Evolutionary conservation across 2,888 invertebrate species (phyloP).

Genomic region (Philereme vetulata): DNA sequence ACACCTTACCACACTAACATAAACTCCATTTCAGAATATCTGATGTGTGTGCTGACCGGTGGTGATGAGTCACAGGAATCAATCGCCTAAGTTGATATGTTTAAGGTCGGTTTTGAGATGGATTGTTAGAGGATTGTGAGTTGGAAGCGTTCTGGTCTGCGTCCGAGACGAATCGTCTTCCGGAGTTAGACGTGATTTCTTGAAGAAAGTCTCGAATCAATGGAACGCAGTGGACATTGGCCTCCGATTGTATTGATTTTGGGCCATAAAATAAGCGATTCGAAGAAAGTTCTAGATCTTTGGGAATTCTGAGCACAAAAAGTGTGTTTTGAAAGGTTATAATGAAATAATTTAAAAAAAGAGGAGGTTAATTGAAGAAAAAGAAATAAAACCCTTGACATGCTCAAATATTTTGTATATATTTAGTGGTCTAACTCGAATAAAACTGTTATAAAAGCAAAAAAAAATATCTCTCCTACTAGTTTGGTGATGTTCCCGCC

Average conservation of each 20-base stretch:
- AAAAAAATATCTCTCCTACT: no score
- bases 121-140: constrained; percentile 47
- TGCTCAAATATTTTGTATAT: no score
- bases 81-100: fast-evolving
- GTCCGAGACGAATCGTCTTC: constrained; percentile 80
- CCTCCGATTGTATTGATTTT: constrained; percentile 65
- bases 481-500: constrained; percentile 21
- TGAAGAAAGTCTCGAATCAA: constrained; percentile 77
- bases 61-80: neutral
- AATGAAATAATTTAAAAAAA: no score
- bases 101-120: constrained; percentile 45
- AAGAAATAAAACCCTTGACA: no score
- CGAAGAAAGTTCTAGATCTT: no score
- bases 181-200: constrained; percentile 81
- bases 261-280: constrained; percentile 45
- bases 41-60: neutral
- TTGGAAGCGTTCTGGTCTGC: constrained; percentile 70
- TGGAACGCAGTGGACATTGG: constrained; percentile 79
- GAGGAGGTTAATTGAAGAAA: no score
- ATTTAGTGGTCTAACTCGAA: no score
- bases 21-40: constrained; percentile 32
- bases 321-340: no score
- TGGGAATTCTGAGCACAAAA: no score
- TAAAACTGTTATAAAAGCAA: no score
- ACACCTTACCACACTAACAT: constrained; percentile 27